Conservation (phyloP, 2,888 invertebrate genomes). For the Bedellia somnulentella region DNA sequence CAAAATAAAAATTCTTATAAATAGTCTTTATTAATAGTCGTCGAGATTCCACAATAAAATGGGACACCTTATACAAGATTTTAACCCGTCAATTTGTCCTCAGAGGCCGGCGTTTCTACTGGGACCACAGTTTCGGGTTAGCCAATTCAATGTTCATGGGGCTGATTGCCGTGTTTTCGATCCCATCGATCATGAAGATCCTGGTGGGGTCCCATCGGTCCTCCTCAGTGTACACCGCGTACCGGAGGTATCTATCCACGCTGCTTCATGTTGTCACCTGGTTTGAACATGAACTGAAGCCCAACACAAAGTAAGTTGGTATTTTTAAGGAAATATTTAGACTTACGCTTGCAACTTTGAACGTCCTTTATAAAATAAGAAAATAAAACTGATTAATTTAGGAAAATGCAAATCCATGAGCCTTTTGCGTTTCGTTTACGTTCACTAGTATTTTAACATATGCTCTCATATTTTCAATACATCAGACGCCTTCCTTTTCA, state of each 20-base stretch:
- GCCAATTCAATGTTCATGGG: conserved; percentile 75
- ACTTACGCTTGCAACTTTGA: no score
- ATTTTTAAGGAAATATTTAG: no score
- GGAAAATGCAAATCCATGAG: no score
- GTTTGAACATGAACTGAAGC: conserved; percentile 72
- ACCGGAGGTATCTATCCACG: conserved; percentile 78
- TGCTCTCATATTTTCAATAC: no score
- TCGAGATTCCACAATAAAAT: background rate
- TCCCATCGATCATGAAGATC: conserved; percentile 73
- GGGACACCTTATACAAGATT: background rate
- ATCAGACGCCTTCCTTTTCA: no score
- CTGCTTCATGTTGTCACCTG: conserved; percentile 75
- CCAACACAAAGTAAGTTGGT: conserved; percentile 62
- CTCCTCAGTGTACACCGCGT: conserved; percentile 65
- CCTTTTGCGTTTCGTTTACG: no score
- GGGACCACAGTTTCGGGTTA: conserved; percentile 69
- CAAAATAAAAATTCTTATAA: no score
- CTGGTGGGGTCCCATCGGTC: conserved; percentile 74
- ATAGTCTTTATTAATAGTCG: no score
- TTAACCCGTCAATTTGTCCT: conserved; percentile 12
- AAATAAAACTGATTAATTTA: no score
- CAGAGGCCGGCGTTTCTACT: conserved; percentile 75
- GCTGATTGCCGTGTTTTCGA: conserved; percentile 71
- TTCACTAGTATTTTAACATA: no score
- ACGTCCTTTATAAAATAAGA: no score